phyloP scores from a whole-genome alignment of 2,113 vertebrate genomes.

The Aphelocoma coerulescens region DNA sequence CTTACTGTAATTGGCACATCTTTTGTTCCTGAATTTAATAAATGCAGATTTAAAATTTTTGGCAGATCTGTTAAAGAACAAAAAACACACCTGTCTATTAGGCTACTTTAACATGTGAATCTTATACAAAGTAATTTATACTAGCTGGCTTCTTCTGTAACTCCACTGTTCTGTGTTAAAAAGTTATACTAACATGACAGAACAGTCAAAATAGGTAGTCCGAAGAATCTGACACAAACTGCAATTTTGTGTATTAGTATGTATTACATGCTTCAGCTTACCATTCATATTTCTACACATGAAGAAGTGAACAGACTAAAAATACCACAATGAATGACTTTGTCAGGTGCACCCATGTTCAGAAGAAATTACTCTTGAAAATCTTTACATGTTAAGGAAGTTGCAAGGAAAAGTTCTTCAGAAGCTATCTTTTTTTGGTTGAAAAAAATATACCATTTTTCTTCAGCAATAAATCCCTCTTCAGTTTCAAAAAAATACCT shows the following conservation, averaged over 20 bases:
- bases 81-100: conserved; percentile 34
- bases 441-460: neutral
- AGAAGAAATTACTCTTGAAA: neutral
- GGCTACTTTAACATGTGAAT: neutral
- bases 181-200: neutral
- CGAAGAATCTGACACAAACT: neutral
- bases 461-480: neutral
- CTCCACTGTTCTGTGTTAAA: neutral
- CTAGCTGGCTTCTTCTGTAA: neutral
- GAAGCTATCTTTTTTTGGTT: neutral
- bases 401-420: neutral
- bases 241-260: neutral
- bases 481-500: neutral
- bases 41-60: conserved; percentile 95
- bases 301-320: neutral
- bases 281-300: neutral
- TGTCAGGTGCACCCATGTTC: neutral
- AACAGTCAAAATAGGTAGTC: neutral
- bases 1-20: conserved; percentile 97
- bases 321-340: neutral
- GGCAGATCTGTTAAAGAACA: conserved; percentile 86
- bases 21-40: conserved; percentile 98
- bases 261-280: neutral
- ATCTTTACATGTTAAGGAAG: neutral
- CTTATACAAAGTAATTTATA: neutral